These are phyloP conservation scores for Phoebastria nigripes DNA, from an alignment of 2,797 vertebrate genomes.

Conservation along the genomic window DNA sequence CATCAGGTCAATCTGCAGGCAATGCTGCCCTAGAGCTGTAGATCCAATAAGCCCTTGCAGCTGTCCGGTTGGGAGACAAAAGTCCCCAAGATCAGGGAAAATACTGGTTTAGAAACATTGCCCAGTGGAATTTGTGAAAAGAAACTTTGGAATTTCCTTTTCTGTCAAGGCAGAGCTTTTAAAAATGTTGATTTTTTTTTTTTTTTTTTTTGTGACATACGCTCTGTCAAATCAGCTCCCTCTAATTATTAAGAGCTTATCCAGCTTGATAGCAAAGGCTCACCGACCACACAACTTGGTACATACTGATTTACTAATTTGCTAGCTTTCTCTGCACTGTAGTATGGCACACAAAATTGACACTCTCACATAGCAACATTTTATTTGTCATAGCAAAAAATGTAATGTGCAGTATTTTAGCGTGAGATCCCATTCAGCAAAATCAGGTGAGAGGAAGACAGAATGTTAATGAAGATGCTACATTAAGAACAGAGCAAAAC, in stretches of 20 bases:
- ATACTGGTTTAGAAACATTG: not conserved
- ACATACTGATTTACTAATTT: not conserved
- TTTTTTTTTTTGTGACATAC: not conserved
- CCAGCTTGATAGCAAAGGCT: not conserved
- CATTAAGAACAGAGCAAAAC: not conserved
- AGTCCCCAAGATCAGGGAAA: not conserved
- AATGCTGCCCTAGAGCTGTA: not conserved
- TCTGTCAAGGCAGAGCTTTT: not conserved
- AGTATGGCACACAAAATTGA: too few relatives aligned
- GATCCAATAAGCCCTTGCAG: not conserved
- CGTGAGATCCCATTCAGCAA: not conserved
- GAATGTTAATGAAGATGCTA: not conserved
- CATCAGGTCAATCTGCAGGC: not conserved
- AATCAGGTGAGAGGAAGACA: not conserved
- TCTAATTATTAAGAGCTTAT: not conserved
- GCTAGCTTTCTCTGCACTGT: not conserved
- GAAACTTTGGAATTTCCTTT: not conserved
- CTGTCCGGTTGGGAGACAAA: not conserved
- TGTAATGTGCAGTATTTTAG: not conserved
- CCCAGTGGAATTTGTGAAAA: not conserved
- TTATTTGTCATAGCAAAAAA: not conserved
- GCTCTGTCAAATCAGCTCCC: not conserved
- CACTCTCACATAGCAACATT: fast-evolving
- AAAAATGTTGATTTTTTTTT: not conserved
- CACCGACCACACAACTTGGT: not conserved